Percentiles rank a stretch among this genome's conserved stretches.
These are phyloP conservation scores for Chelon labrosus DNA, from an alignment of 2,797 vertebrate species.

Conservation along the genomic window DNA sequence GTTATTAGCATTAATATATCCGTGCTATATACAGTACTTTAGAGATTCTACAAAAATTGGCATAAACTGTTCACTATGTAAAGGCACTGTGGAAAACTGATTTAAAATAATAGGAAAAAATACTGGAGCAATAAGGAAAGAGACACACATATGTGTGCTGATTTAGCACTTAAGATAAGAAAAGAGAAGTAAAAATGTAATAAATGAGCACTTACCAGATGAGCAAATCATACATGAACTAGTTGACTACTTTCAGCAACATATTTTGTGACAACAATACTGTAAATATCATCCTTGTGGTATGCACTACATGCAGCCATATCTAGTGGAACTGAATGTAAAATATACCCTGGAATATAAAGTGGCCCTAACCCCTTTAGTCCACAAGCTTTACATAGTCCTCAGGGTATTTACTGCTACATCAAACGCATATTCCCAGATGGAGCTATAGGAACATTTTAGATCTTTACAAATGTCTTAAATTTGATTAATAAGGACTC, in stretches of 20 bases:
- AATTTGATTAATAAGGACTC: neutral
- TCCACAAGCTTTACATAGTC: neutral
- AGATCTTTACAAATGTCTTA: no score
- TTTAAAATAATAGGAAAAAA: neutral
- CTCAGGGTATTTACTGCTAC: neutral
- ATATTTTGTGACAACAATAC: conserved; percentile 1
- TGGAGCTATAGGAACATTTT: neutral
- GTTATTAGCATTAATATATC: conserved; percentile 3
- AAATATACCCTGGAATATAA: conserved; percentile 4
- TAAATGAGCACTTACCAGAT: conserved; percentile 70
- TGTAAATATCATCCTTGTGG: no score
- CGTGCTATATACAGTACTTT: conserved; percentile 2
- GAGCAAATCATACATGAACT: conserved; percentile 41
- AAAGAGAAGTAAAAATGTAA: conserved; percentile 24
- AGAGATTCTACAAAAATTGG: conserved; percentile 3
- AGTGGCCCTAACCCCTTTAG: neutral
- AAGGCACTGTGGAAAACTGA: neutral
- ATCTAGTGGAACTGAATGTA: neutral
- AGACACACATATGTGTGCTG: conserved; percentile 5
- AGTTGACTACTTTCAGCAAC: conserved; percentile 25
- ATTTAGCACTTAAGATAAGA: neutral
- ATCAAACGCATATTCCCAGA: conserved; percentile 3
- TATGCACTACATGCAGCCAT: neutral
- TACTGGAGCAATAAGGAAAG: neutral
- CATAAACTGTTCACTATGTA: neutral